Evolutionary conservation across 2,888 invertebrate genomes (phyloP).

Genomic region (Synergus japonicus): DNA sequence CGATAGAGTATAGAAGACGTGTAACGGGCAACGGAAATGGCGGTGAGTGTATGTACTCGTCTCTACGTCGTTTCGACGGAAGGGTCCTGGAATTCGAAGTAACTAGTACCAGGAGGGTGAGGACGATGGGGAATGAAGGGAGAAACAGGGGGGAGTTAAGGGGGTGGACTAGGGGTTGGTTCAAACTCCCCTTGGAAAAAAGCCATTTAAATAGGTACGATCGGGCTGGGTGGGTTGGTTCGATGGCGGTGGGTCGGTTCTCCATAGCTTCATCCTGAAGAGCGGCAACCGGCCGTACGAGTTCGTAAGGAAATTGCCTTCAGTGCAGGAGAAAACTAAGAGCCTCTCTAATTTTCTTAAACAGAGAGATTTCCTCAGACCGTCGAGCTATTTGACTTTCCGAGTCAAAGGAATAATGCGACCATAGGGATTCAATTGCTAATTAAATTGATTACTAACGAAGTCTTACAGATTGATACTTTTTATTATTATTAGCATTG

Average conservation of each 20-base stretch:
- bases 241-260: slow-evolving; percentile 66
- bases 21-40: slow-evolving; percentile 63
- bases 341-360: slow-evolving; percentile 40
- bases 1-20: slow-evolving; percentile 9
- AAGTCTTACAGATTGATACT: not conserved
- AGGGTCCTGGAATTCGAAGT: slow-evolving; percentile 70
- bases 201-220: slow-evolving; percentile 76
- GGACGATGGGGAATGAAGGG: slow-evolving; percentile 50
- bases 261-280: slow-evolving; percentile 71
- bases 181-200: slow-evolving; percentile 72
- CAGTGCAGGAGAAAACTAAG: slow-evolving; percentile 51
- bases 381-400: slow-evolving; percentile 34
- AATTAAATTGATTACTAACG: slow-evolving; percentile 32
- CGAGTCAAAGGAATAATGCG: slow-evolving; percentile 20
- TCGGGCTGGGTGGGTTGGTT: slow-evolving; percentile 69
- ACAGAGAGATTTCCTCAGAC: slow-evolving; percentile 38
- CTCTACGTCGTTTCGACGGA: slow-evolving; percentile 62
- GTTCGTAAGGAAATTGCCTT: slow-evolving; percentile 61
- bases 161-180: slow-evolving; percentile 64
- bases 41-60: slow-evolving; percentile 57
- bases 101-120: slow-evolving; percentile 62
- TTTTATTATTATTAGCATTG: slow-evolving; percentile 8
- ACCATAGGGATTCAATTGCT: slow-evolving; percentile 1
- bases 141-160: slow-evolving; percentile 55
- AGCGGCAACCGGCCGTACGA: slow-evolving; percentile 63